Percentiles rank a stretch among this genome's conserved stretches.
Evolutionary conservation across 2,113 vertebrate genomes (phyloP).

Genomic region (Megalops atlanticus): DNA sequence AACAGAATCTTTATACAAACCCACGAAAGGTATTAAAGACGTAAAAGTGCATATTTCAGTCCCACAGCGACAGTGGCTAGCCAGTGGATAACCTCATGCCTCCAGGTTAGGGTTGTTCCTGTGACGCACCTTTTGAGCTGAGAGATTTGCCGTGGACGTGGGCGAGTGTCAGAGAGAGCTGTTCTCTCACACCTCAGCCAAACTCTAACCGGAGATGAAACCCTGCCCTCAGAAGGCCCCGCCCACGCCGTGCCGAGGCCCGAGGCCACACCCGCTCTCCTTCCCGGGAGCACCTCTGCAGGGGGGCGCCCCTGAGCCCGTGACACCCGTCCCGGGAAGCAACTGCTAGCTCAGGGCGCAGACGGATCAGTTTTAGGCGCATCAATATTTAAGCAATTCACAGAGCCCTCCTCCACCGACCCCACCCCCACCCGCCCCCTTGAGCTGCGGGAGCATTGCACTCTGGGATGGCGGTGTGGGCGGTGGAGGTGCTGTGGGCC

Average conservation of each 20-base stretch:
- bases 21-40: too few relatives aligned
- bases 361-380: constrained; percentile 29
- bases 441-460: background rate
- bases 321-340: constrained; percentile 34
- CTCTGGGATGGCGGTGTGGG: constrained; percentile 11
- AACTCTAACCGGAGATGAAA: background rate
- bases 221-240: background rate
- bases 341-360: constrained; percentile 29
- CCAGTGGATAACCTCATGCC: background rate
- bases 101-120: background rate
- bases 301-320: background rate
- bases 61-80: background rate
- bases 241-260: background rate
- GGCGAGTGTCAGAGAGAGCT: constrained; percentile 10
- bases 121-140: background rate
- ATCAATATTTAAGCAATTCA: constrained; percentile 49
- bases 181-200: too few relatives aligned
- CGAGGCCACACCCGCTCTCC: background rate
- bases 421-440: constrained; percentile 31
- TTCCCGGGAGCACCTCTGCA: background rate
- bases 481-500: constrained; percentile 12
- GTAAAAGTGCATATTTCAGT: too few relatives aligned
- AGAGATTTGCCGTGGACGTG: background rate
- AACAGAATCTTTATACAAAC: background rate
- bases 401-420: constrained; percentile 33